A percentile compares a stretch with the other conserved stretches of the same genome.
Evolutionary conservation across 2,113 vertebrate genomes (phyloP).

Genomic region (Gallinago media): DNA sequence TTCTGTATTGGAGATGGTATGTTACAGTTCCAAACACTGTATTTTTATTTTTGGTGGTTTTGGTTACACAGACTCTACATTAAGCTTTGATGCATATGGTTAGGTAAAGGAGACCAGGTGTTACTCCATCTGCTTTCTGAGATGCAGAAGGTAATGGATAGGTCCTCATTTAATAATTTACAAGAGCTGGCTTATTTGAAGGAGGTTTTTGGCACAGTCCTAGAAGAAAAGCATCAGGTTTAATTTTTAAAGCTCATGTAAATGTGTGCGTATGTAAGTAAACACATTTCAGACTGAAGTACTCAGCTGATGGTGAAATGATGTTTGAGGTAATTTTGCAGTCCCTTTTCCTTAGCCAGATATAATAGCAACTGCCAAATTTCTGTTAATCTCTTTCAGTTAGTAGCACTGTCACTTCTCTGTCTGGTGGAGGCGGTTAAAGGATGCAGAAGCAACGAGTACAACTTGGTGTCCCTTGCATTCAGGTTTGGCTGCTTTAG

Average conservation of each 20-base stretch:
- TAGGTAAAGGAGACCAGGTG: neutral
- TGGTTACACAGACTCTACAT: neutral
- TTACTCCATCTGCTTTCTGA: neutral
- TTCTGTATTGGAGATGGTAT: neutral
- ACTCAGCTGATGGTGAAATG: neutral
- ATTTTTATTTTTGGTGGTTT: neutral
- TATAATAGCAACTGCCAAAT: neutral
- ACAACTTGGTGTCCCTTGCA: too few relatives aligned
- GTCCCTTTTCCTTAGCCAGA: neutral
- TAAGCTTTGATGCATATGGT: neutral
- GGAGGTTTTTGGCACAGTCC: neutral
- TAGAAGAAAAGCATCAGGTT: slow-evolving; percentile 5
- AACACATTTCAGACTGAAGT: neutral
- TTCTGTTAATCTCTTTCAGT: neutral
- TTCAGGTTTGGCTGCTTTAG: accelerated
- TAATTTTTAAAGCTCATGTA: neutral
- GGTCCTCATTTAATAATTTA: slow-evolving; percentile 36
- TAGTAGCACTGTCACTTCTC: neutral
- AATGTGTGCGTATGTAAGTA: neutral
- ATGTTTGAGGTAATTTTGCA: neutral
- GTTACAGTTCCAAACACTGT: neutral
- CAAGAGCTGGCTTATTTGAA: neutral
- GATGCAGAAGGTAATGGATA: slow-evolving; percentile 30
- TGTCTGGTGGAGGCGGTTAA: neutral
- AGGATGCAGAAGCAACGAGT: neutral